phyloP scores from a whole-genome alignment of 2,113 vertebrate genomes.

The Larimichthys polyactis region DNA sequence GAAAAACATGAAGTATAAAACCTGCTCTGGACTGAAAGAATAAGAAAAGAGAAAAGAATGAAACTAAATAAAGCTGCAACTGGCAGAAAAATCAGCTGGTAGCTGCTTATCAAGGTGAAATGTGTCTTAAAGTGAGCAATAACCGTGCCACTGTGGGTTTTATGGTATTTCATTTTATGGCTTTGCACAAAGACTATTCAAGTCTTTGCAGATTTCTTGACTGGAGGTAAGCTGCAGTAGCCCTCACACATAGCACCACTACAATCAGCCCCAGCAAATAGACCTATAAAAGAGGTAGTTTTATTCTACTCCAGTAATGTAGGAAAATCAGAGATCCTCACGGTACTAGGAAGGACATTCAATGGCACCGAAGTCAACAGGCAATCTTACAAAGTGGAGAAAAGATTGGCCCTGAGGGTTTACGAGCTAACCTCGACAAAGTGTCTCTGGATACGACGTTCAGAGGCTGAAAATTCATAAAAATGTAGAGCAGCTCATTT shows the following conservation, averaged over 20 bases:
- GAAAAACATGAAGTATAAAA: background rate
- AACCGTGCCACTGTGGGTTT: no score
- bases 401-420: slow-evolving; percentile 48
- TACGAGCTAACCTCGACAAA: slow-evolving; percentile 38
- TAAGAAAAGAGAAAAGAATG: background rate
- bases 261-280: slow-evolving; percentile 50
- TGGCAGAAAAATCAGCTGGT: background rate
- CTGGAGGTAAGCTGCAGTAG: background rate
- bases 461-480: slow-evolving; percentile 46
- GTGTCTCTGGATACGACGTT: background rate
- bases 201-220: background rate
- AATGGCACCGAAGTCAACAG: slow-evolving; percentile 39
- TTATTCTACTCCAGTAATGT: slow-evolving; percentile 58
- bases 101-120: background rate
- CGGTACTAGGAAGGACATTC: background rate
- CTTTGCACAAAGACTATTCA: background rate
- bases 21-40: background rate
- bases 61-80: background rate
- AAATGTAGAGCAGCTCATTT: slow-evolving; percentile 66
- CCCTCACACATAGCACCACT: background rate
- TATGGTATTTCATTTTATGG: background rate
- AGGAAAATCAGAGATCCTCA: slow-evolving; percentile 42
- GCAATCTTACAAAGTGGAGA: slow-evolving; percentile 61
- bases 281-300: slow-evolving; percentile 36
- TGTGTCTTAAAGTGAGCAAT: no score